Base-by-base conservation (phyloP, 2,888 invertebrate species). In the Autographa gamma region DNA sequence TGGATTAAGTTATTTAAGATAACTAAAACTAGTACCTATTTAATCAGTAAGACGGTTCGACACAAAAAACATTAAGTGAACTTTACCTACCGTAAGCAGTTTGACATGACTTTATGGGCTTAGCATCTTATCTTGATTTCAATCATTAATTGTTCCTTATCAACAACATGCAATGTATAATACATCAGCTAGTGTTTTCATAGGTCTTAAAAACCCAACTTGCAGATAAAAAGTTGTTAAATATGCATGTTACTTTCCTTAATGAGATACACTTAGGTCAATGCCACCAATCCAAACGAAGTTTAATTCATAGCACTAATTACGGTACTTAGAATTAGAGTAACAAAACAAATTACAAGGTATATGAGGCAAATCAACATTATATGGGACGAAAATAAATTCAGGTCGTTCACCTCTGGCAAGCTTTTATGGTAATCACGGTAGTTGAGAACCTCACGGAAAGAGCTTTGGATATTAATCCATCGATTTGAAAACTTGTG, bases 361-460 rank as follows among this genome's bases (percentile, higher is more conserved):
- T 31, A 54, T 59, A 59, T 60, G 63, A 69, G 62, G 71, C 73
- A 69, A 79, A 81, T 64, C 75, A 73, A 81, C 82, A 79, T 74
- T 72, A 74, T 56, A 79, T 73, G 82, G 74, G 48, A 63, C 66
- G 71, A 66, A 79, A 72, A 74, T 82, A 74, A 81, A 63, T 68
- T 76, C 75, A 77, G 73, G 81, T 79, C 75, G 73, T 31, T 48
- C 43, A 59, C 56, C 32, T 59, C 65, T 75, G 13, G 74, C 11
- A 9, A 68, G 59, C 38, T 76, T 74, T 59, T 63, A 48, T 60
- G 60, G 34, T 68, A 60, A 68, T 43, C 43, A 34, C 59, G 34
- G 25, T 56, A 25, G 25, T 56, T 25, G 54, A 18, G 54, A 56
- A 56, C 54, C 54, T 56, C 25, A 19, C 25, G 13, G 9, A 13